These are phyloP conservation scores for Bufotes viridis DNA, from an alignment of 2,797 vertebrate genomes.

Conservation along the genomic window DNA sequence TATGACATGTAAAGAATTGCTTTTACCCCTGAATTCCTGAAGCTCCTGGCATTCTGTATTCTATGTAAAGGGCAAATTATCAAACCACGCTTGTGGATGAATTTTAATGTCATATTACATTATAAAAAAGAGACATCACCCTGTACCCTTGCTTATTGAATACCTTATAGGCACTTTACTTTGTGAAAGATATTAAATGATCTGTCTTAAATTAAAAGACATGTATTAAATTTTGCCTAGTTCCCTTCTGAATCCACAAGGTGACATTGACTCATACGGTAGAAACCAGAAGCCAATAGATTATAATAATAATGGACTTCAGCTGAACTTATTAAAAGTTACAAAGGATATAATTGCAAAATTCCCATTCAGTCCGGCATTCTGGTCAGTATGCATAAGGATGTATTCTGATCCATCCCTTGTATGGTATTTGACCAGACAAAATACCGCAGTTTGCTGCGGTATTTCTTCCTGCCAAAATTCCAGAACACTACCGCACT, in stretches of 20 bases:
- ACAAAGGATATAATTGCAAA: background rate
- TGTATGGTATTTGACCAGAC: too few species aligned
- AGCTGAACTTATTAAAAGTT: slow-evolving; percentile 5
- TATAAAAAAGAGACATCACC: slow-evolving; percentile 45
- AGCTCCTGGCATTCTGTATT: slow-evolving; percentile 30
- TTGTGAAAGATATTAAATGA: slow-evolving; percentile 47
- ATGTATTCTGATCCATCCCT: too few species aligned
- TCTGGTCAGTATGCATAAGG: too few species aligned
- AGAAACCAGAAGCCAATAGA: background rate
- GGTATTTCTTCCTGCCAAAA: too few species aligned
- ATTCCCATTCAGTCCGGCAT: background rate
- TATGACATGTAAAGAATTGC: slow-evolving; percentile 26
- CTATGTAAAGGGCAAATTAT: slow-evolving; percentile 50
- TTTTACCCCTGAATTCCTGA: slow-evolving; percentile 7
- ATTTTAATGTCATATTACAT: slow-evolving; percentile 53
- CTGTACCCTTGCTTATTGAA: slow-evolving; percentile 47
- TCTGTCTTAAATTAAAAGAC: slow-evolving; percentile 24
- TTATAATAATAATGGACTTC: background rate
- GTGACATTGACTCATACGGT: slow-evolving; percentile 17
- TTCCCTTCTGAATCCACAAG: slow-evolving; percentile 6
- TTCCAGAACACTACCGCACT: too few species aligned
- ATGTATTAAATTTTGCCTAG: slow-evolving; percentile 25
- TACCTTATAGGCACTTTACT: slow-evolving; percentile 57
- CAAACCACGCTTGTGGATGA: slow-evolving; percentile 34
- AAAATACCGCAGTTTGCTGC: too few species aligned